phyloP scores from a whole-genome alignment of 2,113 vertebrate genomes.

The Sigmodon hispidus region DNA sequence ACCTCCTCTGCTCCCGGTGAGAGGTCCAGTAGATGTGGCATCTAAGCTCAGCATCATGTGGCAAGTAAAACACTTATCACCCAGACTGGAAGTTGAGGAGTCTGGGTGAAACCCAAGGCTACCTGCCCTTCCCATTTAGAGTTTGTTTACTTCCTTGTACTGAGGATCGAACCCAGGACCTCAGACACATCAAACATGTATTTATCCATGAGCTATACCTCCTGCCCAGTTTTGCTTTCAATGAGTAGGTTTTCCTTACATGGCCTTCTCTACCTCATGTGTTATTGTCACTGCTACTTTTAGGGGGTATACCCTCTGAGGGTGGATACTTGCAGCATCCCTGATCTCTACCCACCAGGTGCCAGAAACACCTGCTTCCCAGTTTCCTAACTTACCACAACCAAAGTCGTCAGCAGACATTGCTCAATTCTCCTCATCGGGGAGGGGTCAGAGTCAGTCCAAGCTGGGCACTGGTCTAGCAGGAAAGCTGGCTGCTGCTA shows the following conservation, averaged over 20 bases:
- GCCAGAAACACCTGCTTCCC: not conserved
- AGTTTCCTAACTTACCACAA: not conserved
- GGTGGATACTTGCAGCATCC: not conserved
- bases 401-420: not conserved
- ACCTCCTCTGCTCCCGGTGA: no score
- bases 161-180: not conserved
- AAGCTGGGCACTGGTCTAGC: not conserved
- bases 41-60: no score
- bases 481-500: not conserved
- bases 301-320: not conserved
- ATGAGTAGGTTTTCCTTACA: not conserved
- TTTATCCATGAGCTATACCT: not conserved
- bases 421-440: not conserved
- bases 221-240: no score
- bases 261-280: not conserved
- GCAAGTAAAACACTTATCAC: not conserved
- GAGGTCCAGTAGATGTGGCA: not conserved
- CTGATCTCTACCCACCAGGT: not conserved
- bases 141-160: not conserved
- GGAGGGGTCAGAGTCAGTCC: not conserved
- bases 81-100: not conserved
- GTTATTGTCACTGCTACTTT: not conserved
- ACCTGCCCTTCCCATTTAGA: not conserved
- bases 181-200: not conserved
- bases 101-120: not conserved